Percentiles rank a stretch among this genome's conserved stretches.
Evolutionary conservation across 2,888 invertebrate species (phyloP).

Genomic region (Chironomus tentans): DNA sequence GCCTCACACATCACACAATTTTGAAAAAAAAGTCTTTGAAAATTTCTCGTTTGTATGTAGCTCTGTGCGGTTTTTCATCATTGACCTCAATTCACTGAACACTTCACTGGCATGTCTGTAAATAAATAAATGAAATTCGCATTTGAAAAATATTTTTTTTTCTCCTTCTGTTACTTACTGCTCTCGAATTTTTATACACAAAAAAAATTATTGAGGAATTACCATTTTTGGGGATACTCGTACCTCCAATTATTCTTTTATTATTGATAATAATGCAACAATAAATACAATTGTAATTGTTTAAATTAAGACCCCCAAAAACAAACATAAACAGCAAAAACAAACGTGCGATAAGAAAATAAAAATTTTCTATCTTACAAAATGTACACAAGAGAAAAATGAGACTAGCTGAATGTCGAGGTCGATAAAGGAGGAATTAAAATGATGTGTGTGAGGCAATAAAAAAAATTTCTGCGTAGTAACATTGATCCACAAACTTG

Average conservation of each 20-base stretch:
- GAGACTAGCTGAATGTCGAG: background rate
- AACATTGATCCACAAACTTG: too few species aligned
- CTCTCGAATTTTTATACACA: background rate
- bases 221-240: background rate
- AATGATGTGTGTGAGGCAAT: background rate
- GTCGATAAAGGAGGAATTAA: background rate
- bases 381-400: background rate
- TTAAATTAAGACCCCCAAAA: background rate
- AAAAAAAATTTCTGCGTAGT: too few species aligned
- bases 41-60: background rate
- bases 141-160: background rate
- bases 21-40: too few species aligned
- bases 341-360: too few species aligned
- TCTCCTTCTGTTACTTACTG: background rate
- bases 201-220: background rate
- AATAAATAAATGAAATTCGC: background rate
- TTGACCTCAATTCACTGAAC: slow-evolving; percentile 21
- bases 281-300: background rate
- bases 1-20: too few species aligned
- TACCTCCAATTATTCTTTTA: too few species aligned
- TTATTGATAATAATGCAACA: too few species aligned
- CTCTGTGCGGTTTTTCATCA: slow-evolving; percentile 23
- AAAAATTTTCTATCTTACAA: background rate
- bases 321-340: too few species aligned
- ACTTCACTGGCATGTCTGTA: background rate